Base-by-base conservation (phyloP, 2,113 vertebrate genomes). In the Gymnorhina tibicen region DNA sequence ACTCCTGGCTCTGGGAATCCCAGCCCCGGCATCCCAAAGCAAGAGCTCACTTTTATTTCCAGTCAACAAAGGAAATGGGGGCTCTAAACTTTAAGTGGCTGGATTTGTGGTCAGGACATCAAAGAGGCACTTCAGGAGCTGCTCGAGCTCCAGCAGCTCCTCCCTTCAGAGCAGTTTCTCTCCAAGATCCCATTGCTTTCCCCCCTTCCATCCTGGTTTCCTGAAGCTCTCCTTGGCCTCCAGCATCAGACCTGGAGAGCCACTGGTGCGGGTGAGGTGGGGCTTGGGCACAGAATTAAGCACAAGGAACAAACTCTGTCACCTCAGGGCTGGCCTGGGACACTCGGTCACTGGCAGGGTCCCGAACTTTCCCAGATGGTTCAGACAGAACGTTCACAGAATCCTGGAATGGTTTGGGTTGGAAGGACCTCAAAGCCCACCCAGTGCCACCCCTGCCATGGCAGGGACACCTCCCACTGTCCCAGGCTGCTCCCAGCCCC, bases 381-480 rank as follows among this genome's bases (percentile, higher is more conserved):
- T 1, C 20, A 64, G 32, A 21, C 5, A 41, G 23, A 30, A 59
- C 33, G 46, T 46, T 3, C 20, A n/a, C 21, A 30, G n/a, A 59
- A 30, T 74, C 23, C 13, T 52, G 20, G 13, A 8, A 11, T 44
- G 19, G 18, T 24, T 24, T 66, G 9, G 41, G 12, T 37, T 0
- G 19, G 6, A 28, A 44, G 6, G 37, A 37, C 27, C 15, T 23
- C 0, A 58, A 58, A 19, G 8, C 8, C 11, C 17, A 4, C 0
- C 53, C 84, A 33, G 5, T 27, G 3, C 35, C 66, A 12, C 11
- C 35, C 66, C 76, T 58, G 35, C 32, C 58, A 27, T 19, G 32
- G 32, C 58, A 66, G 59, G 67, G 59, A 80, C 76, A 37, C 22
- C 50, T 73, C 0, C 86, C 68, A 37, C 76, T 42, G 5, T 22